These are phyloP conservation scores for Natrix natrix DNA, from an alignment of 2,797 vertebrate genomes.

Conservation along the genomic window DNA sequence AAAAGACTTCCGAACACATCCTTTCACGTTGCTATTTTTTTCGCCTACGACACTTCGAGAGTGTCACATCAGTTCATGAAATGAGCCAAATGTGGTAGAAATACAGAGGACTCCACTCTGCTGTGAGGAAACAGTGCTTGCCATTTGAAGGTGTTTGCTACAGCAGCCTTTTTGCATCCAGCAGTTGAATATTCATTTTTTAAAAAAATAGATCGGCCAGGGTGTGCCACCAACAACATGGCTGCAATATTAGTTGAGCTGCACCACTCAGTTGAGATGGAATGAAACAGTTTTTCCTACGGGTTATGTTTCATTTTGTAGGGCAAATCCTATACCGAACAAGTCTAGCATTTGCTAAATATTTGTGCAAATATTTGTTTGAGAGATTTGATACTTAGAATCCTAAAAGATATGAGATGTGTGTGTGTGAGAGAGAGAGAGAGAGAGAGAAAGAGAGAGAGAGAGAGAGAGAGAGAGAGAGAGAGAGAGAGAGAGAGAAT, in stretches of 20 bases:
- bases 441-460: too few species aligned
- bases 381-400: neutral
- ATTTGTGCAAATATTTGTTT: neutral
- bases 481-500: too few species aligned
- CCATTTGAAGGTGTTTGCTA: slow-evolving; percentile 47
- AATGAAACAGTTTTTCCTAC: neutral
- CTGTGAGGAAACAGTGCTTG: slow-evolving; percentile 63
- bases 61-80: slow-evolving; percentile 57
- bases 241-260: neutral
- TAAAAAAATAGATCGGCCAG: slow-evolving; percentile 23
- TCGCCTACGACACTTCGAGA: slow-evolving; percentile 58
- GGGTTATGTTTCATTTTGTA: neutral
- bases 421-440: too few species aligned
- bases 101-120: slow-evolving; percentile 60
- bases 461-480: too few species aligned
- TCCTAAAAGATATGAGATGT: neutral
- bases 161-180: neutral
- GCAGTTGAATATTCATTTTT: slow-evolving; percentile 47
- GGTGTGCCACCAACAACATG: neutral
- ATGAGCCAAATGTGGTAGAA: slow-evolving; percentile 64
- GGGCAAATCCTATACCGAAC: neutral
- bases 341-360: neutral
- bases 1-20: slow-evolving; percentile 63
- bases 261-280: neutral
- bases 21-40: slow-evolving; percentile 65